phyloP scores from a whole-genome alignment of 1,140 invertebrate genomes.

The Frieseomelitta varia region DNA sequence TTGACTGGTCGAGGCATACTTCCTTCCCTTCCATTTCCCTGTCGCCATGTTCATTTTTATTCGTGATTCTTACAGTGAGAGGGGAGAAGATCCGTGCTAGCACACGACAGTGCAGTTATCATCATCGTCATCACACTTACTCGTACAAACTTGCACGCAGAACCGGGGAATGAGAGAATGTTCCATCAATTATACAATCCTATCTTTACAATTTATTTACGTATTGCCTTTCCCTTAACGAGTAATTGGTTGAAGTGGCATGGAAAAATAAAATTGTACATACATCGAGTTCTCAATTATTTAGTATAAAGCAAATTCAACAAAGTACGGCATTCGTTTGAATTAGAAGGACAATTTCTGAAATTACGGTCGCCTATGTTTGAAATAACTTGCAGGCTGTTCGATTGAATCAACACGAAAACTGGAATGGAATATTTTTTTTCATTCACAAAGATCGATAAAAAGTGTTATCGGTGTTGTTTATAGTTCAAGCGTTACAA shows the following conservation, averaged over 20 bases:
- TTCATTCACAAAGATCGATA: not conserved
- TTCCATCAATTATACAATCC: constrained; percentile 48
- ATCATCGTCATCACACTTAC: not conserved
- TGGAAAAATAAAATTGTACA: constrained; percentile 48
- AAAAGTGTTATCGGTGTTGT: not conserved
- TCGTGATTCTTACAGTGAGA: not conserved
- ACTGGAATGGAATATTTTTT: constrained; percentile 1
- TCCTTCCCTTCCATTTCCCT: not conserved
- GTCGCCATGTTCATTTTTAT: not conserved
- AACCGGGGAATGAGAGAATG: constrained; percentile 22
- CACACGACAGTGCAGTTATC: constrained; percentile 3
- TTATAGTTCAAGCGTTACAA: constrained; percentile 7
- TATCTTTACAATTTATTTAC: constrained; percentile 62
- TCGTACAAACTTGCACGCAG: constrained; percentile 29
- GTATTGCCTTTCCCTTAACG: constrained; percentile 39
- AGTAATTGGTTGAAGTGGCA: constrained; percentile 26
- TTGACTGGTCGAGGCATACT: constrained; percentile 15
- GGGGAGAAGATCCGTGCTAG: not conserved
- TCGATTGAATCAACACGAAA: not conserved
- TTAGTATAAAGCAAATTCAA: constrained; percentile 44
- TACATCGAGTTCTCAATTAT: constrained; percentile 25
- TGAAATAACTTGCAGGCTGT: too few species aligned
- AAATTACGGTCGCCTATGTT: not conserved
- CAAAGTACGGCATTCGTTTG: not conserved
- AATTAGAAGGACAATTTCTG: not conserved